Base-by-base conservation (phyloP, 2,797 vertebrate species). In the Cichlasoma orientale region DNA sequence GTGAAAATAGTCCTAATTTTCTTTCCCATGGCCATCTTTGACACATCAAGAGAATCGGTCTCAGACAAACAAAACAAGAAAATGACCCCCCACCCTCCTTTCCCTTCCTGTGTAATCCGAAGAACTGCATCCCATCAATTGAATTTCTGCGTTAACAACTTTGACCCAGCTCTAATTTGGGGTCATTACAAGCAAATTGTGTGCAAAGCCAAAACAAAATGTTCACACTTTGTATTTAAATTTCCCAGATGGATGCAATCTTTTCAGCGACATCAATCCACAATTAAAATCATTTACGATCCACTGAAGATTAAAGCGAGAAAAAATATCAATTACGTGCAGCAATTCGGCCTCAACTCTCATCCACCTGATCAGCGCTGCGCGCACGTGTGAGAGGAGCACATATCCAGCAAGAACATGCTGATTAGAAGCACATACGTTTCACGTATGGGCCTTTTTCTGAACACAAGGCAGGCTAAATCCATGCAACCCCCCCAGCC, bases 181-280 rank as follows among this genome's bases (percentile, higher is more conserved):
- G 75, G 83, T 86, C 80, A 86, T 88, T 85, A 88, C 78, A 66
- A 70, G 77, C 53, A 80, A 88, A 91, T 75, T 31, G 70, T 76
- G 80, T 72, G 56, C 77, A 81, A 77, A 85, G 81, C 82, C 81
- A 89, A 86, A 87, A 78, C 74, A 74, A 85, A 88, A 79, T 59
- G 72, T 84, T 87, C 80, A 85, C 86, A 84, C 82, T 79, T 56
- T 73, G 63, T 76, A 78, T 85, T 83, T 80, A 79, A 13, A 69
- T 85, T 54, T 55, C 52, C 56, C 85, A 85, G 79, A 83, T 83
- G 86, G 84, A 75, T 19, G 31, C 78, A 44, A 72, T 72, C 63
- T 78, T 69, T 80, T 36, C 79, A 59, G 63, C n/a, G 19, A 84
- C 88, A 82, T 90, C 81, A 80, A 72, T 90, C 93, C 86, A 4